Evolutionary conservation across 2,888 invertebrate species (phyloP), one percentile per base, ranked within the genome.

Genomic region (Drosophila infuscata): DNA sequence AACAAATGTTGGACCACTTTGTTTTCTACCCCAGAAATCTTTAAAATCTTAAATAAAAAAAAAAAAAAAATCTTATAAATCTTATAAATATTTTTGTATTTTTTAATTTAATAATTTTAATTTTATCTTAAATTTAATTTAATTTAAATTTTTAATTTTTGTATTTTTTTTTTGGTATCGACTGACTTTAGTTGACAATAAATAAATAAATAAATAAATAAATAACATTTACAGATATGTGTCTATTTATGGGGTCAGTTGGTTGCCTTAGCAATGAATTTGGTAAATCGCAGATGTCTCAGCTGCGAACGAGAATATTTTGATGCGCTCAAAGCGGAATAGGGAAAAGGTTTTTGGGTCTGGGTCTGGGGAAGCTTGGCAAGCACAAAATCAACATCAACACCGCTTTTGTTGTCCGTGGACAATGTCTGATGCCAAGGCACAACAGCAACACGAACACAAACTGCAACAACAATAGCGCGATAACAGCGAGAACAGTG

Each of bases 341-440:
- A 8, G 46, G 12, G 52, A n/a, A 3, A 33, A 30, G 35, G 25
- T 56, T 20, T 15, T 38, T 48, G 51, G 54, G 64, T 58, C 41
- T 52, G 46, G 61, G 43, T 58, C 54, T 70, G 70, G 60, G 57
- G 70, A 46, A 46, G 66, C 70, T 81, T 77, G 62, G 67, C 70
- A 74, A 48, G 62, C 60, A 70, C 52, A 74, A 60, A 64, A 66
- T 38, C 38, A 56, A 25, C 35, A 35, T 74, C 74, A 85, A 86
- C 79, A 73, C 66, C 76, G 70, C 79, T 81, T 86, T 87, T 89
- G 75, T 85, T 83, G 82, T 89, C 66, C 65, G 63, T 63, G 86
- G 89, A 85, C 88, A 89, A 74, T 83, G 88, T 83, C 82, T 75
- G 82, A 65, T 76, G 73, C 81, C 52, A 15, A 56, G 76, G 69